Evolutionary conservation across 2,113 vertebrate genomes (phyloP).

Genomic region (Forbesichthys papilliferus): DNA sequence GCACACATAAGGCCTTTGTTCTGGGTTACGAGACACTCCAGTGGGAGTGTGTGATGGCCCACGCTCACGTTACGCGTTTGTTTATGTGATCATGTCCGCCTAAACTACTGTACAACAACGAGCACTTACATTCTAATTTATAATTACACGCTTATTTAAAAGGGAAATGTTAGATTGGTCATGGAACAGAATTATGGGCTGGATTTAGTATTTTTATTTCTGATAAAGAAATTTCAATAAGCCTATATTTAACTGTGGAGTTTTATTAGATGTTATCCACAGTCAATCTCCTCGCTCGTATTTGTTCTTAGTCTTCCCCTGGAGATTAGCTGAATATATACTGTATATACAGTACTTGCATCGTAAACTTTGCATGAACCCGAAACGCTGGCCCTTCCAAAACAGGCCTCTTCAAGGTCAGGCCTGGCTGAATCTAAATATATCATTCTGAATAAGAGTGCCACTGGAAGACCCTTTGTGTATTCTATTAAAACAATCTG

Average conservation of each 20-base stretch:
- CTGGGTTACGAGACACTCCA: slow-evolving; percentile 53
- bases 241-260: too few relatives aligned
- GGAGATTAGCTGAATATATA: slow-evolving; percentile 42
- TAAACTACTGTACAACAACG: slow-evolving; percentile 29
- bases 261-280: neutral
- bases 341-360: slow-evolving; percentile 36
- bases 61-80: slow-evolving; percentile 38
- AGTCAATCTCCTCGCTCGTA: neutral
- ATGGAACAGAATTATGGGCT: neutral
- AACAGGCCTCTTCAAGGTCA: slow-evolving; percentile 70
- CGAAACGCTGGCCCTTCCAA: slow-evolving; percentile 54
- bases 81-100: slow-evolving; percentile 34
- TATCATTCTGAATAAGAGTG: slow-evolving; percentile 16
- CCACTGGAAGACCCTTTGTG: slow-evolving; percentile 59
- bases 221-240: slow-evolving; percentile 4
- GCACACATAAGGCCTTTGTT: slow-evolving; percentile 71
- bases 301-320: slow-evolving; percentile 29
- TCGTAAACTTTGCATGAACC: slow-evolving; percentile 67
- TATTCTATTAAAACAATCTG: slow-evolving; percentile 75
- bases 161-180: slow-evolving; percentile 14
- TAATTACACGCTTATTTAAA: slow-evolving; percentile 19
- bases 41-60: slow-evolving; percentile 61
- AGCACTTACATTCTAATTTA: slow-evolving; percentile 35
- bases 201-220: neutral
- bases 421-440: slow-evolving; percentile 55